Conservation (phyloP, 2,888 invertebrate species). For the Oasisia sp. region DNA sequence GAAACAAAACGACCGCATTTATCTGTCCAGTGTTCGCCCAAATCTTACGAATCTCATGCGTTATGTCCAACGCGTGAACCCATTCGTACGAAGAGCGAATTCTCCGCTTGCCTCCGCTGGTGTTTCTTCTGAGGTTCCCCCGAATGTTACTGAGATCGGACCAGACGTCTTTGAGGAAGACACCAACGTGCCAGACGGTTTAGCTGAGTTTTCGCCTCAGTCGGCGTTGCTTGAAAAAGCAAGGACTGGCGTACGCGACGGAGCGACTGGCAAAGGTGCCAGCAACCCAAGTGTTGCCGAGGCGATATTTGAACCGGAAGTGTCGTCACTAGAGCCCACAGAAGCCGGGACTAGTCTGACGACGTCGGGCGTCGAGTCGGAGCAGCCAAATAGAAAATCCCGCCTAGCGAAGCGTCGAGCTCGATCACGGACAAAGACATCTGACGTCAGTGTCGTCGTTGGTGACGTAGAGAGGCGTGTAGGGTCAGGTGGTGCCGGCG, state of each 20-base stretch:
- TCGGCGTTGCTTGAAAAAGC: slow-evolving; percentile 7
- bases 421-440: no score
- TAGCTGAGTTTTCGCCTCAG: neutral
- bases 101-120: neutral
- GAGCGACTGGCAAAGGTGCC: neutral
- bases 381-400: no score
- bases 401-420: no score
- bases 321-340: no score
- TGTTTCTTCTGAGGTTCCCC: neutral
- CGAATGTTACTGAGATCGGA: neutral
- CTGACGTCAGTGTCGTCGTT: neutral
- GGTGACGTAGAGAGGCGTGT: no score
- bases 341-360: no score
- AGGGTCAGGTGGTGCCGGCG: neutral
- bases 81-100: neutral
- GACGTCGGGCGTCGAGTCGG: no score
- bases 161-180: neutral
- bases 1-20: neutral
- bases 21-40: no score
- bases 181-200: neutral
- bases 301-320: no score
- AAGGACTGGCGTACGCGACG: neutral
- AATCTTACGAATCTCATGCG: no score
- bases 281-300: no score
- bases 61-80: neutral